Evolutionary conservation across 1,140 invertebrate genomes (phyloP).

Genomic region (Drosophila teissieri): DNA sequence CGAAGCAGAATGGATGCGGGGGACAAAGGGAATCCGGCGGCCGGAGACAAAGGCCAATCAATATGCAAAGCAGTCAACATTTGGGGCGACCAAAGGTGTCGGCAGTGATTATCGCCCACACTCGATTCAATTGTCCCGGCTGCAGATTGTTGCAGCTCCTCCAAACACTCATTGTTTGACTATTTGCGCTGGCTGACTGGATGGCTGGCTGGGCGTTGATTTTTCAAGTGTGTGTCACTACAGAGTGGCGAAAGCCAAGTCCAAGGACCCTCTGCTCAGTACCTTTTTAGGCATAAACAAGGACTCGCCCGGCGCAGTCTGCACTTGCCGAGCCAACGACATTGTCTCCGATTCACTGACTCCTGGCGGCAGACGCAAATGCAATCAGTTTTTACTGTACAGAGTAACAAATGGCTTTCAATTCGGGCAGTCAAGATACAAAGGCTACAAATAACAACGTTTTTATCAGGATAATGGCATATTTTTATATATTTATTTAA

Average conservation of each 20-base stretch:
- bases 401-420: neutral
- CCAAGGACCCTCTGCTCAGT: conserved; percentile 55
- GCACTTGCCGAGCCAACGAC: conserved; percentile 69
- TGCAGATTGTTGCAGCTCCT: neutral
- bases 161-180: conserved; percentile 70
- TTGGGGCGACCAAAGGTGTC: conserved; percentile 53
- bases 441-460: too few species aligned
- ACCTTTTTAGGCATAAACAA: conserved; percentile 75
- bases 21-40: neutral
- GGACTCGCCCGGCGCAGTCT: conserved; percentile 28
- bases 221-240: neutral
- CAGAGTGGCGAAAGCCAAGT: conserved; percentile 55
- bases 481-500: too few species aligned
- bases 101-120: conserved; percentile 58
- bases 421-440: neutral
- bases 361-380: conserved; percentile 60
- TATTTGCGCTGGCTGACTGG: conserved; percentile 44
- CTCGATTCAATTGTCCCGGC: conserved; percentile 43
- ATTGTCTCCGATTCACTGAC: conserved; percentile 61
- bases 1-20: neutral
- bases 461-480: too few species aligned
- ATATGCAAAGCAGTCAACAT: conserved; percentile 77
- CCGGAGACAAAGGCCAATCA: conserved; percentile 60
- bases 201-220: neutral
- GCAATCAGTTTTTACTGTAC: conserved; percentile 64